A percentile compares a stretch with the other conserved stretches of the same genome.
Conservation (phyloP, 2,888 invertebrate species). For the Cryptus viduatorius region DNA sequence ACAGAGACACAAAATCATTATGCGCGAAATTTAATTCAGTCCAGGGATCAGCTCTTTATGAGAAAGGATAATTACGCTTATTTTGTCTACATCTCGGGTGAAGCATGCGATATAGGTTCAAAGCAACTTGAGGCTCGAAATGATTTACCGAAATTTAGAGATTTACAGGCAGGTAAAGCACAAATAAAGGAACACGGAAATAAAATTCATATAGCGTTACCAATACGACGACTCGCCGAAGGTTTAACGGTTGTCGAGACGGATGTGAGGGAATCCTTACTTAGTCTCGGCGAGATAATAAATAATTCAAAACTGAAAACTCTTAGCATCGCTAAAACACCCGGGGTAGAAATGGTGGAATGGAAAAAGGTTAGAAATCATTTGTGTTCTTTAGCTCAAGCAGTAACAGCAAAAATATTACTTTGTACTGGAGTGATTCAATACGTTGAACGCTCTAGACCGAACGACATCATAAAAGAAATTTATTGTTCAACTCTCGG, state of each 20-base stretch:
- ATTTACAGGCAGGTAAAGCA: constrained; percentile 7
- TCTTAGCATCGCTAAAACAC: no score
- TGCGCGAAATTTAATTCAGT: constrained; percentile 18
- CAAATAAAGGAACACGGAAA: constrained; percentile 3
- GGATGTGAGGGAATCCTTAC: neutral
- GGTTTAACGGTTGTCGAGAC: neutral
- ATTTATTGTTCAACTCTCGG: constrained; percentile 25
- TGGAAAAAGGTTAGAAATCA: neutral
- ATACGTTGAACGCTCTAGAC: neutral
- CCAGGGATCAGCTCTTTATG: constrained; percentile 47
- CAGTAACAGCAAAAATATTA: neutral
- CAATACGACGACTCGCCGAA: neutral
- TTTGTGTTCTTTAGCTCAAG: neutral
- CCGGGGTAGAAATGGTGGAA: no score
- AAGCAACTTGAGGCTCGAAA: neutral
- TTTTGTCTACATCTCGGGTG: constrained; percentile 26
- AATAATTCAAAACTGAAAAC: no score
- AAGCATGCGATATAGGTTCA: constrained; percentile 44
- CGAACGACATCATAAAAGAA: neutral
- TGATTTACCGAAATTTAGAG: neutral
- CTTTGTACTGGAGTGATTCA: constrained; percentile 32
- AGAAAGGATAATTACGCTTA: constrained; percentile 42
- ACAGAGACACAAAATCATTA: constrained; percentile 1
- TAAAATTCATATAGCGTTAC: constrained; percentile 40
- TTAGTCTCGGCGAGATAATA: neutral